A percentile compares a stretch with the other conserved stretches of the same genome.
Evolutionary conservation across 2,888 invertebrate species (phyloP).

Genomic region (Mythimna ferrago): DNA sequence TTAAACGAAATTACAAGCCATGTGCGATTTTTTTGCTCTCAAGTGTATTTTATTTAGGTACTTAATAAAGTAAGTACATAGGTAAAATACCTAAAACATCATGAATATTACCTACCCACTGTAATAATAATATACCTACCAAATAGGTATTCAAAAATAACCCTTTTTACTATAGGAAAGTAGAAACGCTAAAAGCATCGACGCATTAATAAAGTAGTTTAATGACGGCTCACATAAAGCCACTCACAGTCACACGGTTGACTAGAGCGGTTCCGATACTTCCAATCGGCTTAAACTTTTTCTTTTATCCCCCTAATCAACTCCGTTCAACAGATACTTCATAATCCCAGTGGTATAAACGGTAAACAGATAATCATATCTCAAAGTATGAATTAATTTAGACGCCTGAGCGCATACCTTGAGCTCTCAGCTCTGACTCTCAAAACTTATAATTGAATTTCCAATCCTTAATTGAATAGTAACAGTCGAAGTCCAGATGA

Average conservation of each 20-base stretch:
- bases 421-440: conserved; percentile 72
- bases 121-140: too few species aligned
- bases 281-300: conserved; percentile 30
- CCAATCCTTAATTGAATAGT: conserved; percentile 82
- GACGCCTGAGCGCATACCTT: conserved; percentile 75
- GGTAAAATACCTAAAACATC: too few species aligned
- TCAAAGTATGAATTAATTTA: conserved; percentile 77
- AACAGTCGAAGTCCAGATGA: conserved; percentile 81
- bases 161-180: not conserved
- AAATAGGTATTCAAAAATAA: conserved; percentile 14
- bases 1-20: too few species aligned
- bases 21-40: too few species aligned
- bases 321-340: conserved; percentile 30
- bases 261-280: conserved; percentile 19
- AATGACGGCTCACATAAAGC: conserved; percentile 10
- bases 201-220: conserved; percentile 12
- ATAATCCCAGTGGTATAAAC: conserved; percentile 56
- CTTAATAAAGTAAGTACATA: too few species aligned
- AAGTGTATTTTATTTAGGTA: too few species aligned
- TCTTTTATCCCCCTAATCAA: conserved; percentile 35
- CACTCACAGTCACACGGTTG: conserved; percentile 4
- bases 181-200: conserved; percentile 10
- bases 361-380: conserved; percentile 71
- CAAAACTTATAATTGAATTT: conserved; percentile 84
- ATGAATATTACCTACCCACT: too few species aligned